Conservation (phyloP, 2,888 invertebrate genomes). For the Zaprionus bogoriensis region DNA sequence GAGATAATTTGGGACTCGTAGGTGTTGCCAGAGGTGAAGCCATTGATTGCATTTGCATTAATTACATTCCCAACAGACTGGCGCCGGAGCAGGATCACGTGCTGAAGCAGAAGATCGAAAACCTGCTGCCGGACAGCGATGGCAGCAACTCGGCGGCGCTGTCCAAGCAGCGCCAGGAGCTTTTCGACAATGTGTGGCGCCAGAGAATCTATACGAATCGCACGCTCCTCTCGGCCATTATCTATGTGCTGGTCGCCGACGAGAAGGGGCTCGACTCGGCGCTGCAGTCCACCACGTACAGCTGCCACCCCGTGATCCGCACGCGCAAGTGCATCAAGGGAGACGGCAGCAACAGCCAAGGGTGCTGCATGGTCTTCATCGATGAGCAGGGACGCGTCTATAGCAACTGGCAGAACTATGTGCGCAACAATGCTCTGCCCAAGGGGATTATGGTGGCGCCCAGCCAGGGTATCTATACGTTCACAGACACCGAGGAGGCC, state of each 20-base stretch:
- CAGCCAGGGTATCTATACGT: constrained; percentile 78
- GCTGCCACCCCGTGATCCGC: constrained; percentile 73
- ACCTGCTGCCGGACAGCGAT: constrained; percentile 32
- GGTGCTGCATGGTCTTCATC: constrained; percentile 78
- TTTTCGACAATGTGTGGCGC: constrained; percentile 68
- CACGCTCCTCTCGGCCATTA: constrained; percentile 68
- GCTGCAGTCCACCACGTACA: constrained; percentile 49
- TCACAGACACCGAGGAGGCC: constrained; percentile 22
- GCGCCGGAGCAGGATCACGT: constrained; percentile 51
- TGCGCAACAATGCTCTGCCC: constrained; percentile 82
- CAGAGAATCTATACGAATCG: constrained; percentile 73
- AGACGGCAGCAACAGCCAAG: constrained; percentile 54
- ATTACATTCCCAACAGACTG: constrained; percentile 30
- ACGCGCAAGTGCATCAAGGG: constrained; percentile 69
- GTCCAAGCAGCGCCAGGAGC: constrained; percentile 42
- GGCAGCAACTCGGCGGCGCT: constrained; percentile 11
- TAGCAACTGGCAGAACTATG: constrained; percentile 82
- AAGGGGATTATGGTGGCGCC: constrained; percentile 83
- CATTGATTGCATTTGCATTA: no score
- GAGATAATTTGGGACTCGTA: constrained; percentile 79
- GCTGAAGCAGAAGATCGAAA: constrained; percentile 49
- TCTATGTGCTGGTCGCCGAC: constrained; percentile 71
- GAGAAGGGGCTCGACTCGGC: constrained; percentile 40
- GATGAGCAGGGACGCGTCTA: constrained; percentile 82
- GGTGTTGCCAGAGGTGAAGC: no score